Evolutionary conservation across 1,140 invertebrate genomes (phyloP), one percentile per base, ranked within the genome.

Genomic region (Melanaphis sacchari): DNA sequence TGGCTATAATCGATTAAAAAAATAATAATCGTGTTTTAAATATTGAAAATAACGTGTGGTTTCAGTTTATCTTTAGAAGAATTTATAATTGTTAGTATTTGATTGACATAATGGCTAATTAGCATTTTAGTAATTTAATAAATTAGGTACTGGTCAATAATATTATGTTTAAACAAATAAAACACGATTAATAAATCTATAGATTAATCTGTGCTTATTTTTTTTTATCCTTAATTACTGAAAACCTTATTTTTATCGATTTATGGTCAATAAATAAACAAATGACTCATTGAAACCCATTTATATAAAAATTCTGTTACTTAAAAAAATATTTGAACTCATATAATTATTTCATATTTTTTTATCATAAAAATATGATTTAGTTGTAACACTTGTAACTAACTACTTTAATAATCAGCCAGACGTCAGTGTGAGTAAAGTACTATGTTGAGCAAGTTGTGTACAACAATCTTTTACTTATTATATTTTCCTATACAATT

Each of bases 131-230:
- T 36, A 36, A 76, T 76, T 76, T n/a, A n/a, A n/a, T 76, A 76
- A 4, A 76, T 76, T 66, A n/a, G n/a, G n/a, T n/a, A 18, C 31
- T n/a, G 59, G 59, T 76, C 59, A 76, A 76, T 76, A 6, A n/a
- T 76, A 76, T 76, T 76, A 76, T n/a, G 59, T 36, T n/a, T 76
- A 76, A n/a, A 76, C n/a, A 76, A 76, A 76, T 76, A n/a, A n/a
- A 76, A 76, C 31, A 76, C n/a, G 15, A 66, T 66, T n/a, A 26
- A 76, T n/a, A 76, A 76, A 76, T 36, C n/a, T 11, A 76, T 76
- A 76, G 59, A n/a, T 76, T 76, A 76, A 76, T 76, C n/a, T 1
- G 0, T n/a, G 36, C 31, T 76, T 76, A 76, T 76, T n/a, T 76
- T 15, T n/a, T 18, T n/a, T 18, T 76, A 76, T 76, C 15, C 31